A percentile compares a stretch with the other conserved stretches of the same genome.
phyloP scores from a whole-genome alignment of 2,888 invertebrate genomes.

The Andrena camellia region DNA sequence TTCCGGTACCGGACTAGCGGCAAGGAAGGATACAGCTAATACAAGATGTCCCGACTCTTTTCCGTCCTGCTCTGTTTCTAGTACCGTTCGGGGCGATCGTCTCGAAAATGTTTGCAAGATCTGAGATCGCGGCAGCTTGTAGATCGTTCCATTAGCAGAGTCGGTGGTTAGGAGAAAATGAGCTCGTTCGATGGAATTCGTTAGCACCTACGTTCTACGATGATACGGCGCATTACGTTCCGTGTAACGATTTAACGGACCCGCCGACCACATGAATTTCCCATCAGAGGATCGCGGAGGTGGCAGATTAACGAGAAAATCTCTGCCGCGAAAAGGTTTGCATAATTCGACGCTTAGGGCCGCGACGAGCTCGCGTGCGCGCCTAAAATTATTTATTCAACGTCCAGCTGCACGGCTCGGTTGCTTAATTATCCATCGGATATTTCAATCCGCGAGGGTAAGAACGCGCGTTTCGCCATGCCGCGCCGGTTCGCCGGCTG shows the following conservation, averaged over 20 bases:
- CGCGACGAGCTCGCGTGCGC: not conserved
- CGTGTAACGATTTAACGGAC: slow-evolving; percentile 45
- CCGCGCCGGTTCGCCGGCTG: slow-evolving; percentile 35
- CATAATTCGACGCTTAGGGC: slow-evolving; percentile 26
- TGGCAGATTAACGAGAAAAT: slow-evolving; percentile 7
- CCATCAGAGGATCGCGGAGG: slow-evolving; percentile 4
- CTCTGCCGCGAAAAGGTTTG: slow-evolving; percentile 5
- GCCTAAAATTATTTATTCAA: slow-evolving; percentile 46
- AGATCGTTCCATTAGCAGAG: slow-evolving; percentile 43
- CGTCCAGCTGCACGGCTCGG: slow-evolving; percentile 23
- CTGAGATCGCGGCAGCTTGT: slow-evolving; percentile 2
- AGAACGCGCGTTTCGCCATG: slow-evolving; percentile 5
- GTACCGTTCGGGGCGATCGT: not conserved
- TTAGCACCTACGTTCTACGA: slow-evolving; percentile 49
- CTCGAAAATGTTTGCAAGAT: slow-evolving; percentile 30
- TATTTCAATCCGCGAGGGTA: slow-evolving; percentile 56
- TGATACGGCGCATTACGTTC: slow-evolving; percentile 52
- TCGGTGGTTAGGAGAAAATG: slow-evolving; percentile 27
- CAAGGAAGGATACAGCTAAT: no score
- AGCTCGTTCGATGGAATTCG: slow-evolving; percentile 26
- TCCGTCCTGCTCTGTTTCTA: no score
- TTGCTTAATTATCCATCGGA: slow-evolving; percentile 56
- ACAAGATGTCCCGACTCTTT: no score
- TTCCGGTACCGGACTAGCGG: no score
- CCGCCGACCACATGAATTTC: slow-evolving; percentile 37